Conservation (phyloP, 2,888 invertebrate genomes). For the Pteria penguin region DNA sequence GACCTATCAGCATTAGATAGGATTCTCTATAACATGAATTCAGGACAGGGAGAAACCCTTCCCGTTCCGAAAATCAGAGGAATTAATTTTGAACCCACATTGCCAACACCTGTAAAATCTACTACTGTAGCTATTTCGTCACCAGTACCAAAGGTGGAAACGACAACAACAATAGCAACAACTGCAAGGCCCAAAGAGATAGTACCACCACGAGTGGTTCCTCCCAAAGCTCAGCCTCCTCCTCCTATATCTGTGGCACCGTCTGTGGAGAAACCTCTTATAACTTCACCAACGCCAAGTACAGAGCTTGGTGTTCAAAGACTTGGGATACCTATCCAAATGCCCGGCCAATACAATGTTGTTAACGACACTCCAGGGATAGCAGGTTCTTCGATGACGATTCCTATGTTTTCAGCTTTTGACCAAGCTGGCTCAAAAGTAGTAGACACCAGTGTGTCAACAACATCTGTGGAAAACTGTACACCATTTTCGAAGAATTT, state of each 20-base stretch:
- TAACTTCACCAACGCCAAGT: background rate
- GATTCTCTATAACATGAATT: background rate
- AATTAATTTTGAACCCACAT: background rate
- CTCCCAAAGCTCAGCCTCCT: background rate
- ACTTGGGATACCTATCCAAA: background rate
- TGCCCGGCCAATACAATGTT: background rate
- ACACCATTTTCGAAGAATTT: slow-evolving; percentile 53
- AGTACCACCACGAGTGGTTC: background rate
- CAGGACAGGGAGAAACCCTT: background rate
- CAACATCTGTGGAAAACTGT: slow-evolving; percentile 35
- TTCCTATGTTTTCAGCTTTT: background rate
- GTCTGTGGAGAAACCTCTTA: background rate
- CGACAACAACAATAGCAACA: background rate
- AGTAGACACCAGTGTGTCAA: slow-evolving; percentile 9
- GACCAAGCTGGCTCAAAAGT: background rate
- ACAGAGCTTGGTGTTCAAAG: background rate
- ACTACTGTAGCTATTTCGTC: background rate
- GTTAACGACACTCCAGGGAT: background rate
- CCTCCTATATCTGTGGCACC: background rate
- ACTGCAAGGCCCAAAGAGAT: background rate
- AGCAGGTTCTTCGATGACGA: background rate
- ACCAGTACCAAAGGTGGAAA: background rate
- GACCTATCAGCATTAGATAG: background rate
- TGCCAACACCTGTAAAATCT: background rate
- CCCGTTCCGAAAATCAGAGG: background rate